Percentiles rank a stretch among this genome's conserved stretches.
Conservation (phyloP, 2,888 invertebrate species). For the Disparrhopalites patrizii region DNA sequence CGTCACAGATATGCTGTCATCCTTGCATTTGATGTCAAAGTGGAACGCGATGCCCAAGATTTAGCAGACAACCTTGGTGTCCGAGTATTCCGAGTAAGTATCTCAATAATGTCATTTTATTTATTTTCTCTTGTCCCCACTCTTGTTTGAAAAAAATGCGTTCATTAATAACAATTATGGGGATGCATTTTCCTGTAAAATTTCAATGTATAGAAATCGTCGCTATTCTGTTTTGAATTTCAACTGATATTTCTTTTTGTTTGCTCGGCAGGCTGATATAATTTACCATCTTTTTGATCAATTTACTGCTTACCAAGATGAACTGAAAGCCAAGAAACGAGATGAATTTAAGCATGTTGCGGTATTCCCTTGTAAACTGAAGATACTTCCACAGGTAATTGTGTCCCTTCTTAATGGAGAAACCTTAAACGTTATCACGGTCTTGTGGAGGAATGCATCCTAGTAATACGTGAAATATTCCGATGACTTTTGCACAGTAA, state of each 20-base stretch:
- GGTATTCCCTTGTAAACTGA: conserved; percentile 95
- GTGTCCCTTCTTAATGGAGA: too few species aligned
- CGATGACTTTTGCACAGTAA: too few species aligned
- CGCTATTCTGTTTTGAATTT: not conserved
- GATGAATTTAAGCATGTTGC: conserved; percentile 96
- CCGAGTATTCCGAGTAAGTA: conserved; percentile 69
- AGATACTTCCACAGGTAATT: conserved; percentile 65
- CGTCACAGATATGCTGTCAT: conserved; percentile 86
- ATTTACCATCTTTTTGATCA: conserved; percentile 99
- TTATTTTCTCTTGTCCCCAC: not conserved
- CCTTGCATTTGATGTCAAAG: conserved; percentile 98
- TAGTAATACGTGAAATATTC: too few species aligned
- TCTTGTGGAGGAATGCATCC: too few species aligned
- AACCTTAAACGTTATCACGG: too few species aligned
- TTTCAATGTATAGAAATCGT: not conserved
- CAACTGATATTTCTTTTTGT: not conserved
- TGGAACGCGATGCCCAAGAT: conserved; percentile 97
- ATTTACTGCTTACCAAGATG: conserved; percentile 88
- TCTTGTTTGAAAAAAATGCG: too few species aligned
- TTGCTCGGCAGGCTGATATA: conserved; percentile 78
- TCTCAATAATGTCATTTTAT: not conserved
- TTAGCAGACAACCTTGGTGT: conserved; percentile 90
- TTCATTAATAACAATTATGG: too few species aligned
- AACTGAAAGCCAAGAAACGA: conserved; percentile 81
- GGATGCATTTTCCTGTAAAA: too few species aligned